A percentile compares a stretch with the other conserved stretches of the same genome.
phyloP scores from a whole-genome alignment of 2,888 invertebrate genomes.

The Chelonus formosanus region DNA sequence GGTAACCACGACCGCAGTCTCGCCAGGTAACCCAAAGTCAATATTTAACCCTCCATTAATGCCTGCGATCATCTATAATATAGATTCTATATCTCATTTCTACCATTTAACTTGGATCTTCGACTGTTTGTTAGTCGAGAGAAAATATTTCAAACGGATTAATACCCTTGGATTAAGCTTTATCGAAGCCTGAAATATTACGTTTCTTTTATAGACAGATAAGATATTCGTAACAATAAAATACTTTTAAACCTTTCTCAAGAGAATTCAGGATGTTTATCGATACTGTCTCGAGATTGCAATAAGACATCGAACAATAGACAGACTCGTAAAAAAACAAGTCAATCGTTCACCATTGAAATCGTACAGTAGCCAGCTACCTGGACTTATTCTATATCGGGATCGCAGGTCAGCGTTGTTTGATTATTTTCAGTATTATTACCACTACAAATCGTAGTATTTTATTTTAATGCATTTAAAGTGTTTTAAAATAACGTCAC shows the following conservation, averaged over 20 bases:
- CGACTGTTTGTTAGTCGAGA: not conserved
- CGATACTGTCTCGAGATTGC: conserved; percentile 12
- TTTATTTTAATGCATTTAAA: too few relatives aligned
- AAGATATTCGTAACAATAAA: not conserved
- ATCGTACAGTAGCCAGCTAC: not conserved
- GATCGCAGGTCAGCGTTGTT: too few relatives aligned
- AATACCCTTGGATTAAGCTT: too few relatives aligned
- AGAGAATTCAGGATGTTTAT: not conserved
- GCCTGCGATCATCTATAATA: conserved; percentile 42
- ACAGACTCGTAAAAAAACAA: not conserved
- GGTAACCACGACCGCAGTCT: conserved; percentile 40
- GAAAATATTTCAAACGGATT: too few relatives aligned
- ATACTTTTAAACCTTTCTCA: not conserved
- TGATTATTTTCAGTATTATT: too few relatives aligned
- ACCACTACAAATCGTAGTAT: too few relatives aligned
- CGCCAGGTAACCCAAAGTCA: conserved; percentile 49
- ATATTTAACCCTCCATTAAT: conserved; percentile 56
- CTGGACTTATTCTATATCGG: too few relatives aligned
- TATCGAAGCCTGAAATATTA: not conserved
- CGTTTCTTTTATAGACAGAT: not conserved
- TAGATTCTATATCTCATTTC: conserved; percentile 1
- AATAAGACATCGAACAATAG: conserved; percentile 16
- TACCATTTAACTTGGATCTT: not conserved
- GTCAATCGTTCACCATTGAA: conserved; percentile 17
- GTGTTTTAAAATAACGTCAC: too few relatives aligned